These are phyloP conservation scores for Orthosia gracilis DNA, from an alignment of 2,888 invertebrate species.

Conservation along the genomic window DNA sequence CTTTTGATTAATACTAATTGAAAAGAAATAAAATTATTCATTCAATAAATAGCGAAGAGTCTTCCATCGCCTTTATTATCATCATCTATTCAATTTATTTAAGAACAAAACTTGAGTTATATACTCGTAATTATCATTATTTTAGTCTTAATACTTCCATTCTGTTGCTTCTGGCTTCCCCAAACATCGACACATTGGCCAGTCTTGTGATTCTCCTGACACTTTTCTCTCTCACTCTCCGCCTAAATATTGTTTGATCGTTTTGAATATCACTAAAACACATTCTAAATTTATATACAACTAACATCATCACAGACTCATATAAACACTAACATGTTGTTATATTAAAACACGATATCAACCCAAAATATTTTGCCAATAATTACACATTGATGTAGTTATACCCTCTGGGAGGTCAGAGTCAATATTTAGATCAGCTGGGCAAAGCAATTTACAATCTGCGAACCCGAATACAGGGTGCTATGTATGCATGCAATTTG, in stretches of 20 bases:
- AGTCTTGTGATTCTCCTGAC: no score
- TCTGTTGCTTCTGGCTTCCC: no score
- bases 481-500: slow-evolving; percentile 77
- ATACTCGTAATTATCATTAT: not conserved
- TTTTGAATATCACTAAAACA: not conserved
- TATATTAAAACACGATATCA: slow-evolving; percentile 4
- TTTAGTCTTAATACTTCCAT: not conserved
- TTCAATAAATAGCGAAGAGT: not conserved
- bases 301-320: not conserved
- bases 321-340: not conserved
- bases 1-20: not conserved
- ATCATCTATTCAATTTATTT: no score
- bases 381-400: slow-evolving; percentile 60
- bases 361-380: slow-evolving; percentile 39
- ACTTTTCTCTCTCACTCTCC: no score
- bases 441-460: slow-evolving; percentile 80
- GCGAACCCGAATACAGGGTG: slow-evolving; percentile 69
- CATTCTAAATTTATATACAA: not conserved
- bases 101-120: no score
- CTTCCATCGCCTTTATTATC: not conserved
- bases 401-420: slow-evolving; percentile 55
- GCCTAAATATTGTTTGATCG: no score
- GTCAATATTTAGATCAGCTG: slow-evolving; percentile 75
- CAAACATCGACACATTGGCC: no score
- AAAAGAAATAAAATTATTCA: not conserved